phyloP scores from a whole-genome alignment of 2,113 vertebrate species.

The Sylvicapra grimmia region DNA sequence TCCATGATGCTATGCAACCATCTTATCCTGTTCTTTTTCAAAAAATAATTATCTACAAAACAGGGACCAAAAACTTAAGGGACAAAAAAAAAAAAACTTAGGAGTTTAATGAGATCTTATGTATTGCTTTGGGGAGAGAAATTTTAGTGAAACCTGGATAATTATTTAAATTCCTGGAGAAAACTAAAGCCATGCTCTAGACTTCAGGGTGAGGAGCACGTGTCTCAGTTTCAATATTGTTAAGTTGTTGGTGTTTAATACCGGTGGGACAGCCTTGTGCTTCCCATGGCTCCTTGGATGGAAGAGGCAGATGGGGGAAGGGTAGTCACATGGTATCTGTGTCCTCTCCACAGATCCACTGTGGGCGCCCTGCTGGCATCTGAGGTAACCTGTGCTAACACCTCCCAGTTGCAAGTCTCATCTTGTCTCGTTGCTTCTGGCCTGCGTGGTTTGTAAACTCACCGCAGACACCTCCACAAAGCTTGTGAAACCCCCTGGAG shows the following conservation, averaged over 20 bases:
- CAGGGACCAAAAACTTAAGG: neutral
- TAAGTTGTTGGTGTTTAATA: neutral
- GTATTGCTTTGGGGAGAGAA: neutral
- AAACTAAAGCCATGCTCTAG: neutral
- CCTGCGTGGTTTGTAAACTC: neutral
- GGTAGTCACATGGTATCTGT: neutral
- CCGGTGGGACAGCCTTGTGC: accelerated
- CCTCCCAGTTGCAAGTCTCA: neutral
- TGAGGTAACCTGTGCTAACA: constrained; percentile 66
- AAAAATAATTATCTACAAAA: neutral
- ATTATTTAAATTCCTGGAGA: neutral
- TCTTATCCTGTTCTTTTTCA: neutral
- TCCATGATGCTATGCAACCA: neutral
- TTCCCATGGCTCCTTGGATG: neutral
- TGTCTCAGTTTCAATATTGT: neutral
- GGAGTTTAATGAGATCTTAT: neutral
- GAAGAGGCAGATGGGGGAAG: neutral
- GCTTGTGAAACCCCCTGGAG: neutral
- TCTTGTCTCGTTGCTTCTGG: neutral
- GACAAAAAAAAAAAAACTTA: neutral
- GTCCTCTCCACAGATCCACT: constrained; percentile 74
- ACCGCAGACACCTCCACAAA: neutral
- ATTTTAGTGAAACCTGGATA: neutral
- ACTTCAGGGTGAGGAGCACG: neutral
- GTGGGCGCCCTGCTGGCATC: constrained; percentile 75